These are phyloP conservation scores for Coptodon rendalli DNA, from an alignment of 2,113 vertebrate genomes.

Conservation along the genomic window DNA sequence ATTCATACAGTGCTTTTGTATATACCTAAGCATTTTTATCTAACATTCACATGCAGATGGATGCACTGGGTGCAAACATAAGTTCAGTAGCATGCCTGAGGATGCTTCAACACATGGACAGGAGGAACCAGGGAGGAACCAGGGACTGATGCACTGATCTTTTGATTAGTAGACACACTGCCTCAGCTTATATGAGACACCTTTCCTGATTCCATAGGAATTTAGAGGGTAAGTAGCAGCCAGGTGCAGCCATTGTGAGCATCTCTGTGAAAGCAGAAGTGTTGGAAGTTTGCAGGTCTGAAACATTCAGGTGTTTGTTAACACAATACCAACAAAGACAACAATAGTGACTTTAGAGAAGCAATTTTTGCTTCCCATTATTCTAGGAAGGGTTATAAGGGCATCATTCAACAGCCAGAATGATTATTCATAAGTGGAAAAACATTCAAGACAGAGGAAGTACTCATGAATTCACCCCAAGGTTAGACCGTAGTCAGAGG, in stretches of 20 bases:
- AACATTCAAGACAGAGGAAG: not conserved
- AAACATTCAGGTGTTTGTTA: not conserved
- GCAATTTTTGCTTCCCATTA: not conserved
- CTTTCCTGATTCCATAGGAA: not conserved
- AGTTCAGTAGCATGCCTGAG: fast-evolving
- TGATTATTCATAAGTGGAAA: not conserved
- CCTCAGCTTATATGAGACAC: not conserved
- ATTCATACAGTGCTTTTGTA: not conserved
- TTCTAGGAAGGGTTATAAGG: not conserved
- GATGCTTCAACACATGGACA: not conserved
- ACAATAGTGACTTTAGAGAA: not conserved
- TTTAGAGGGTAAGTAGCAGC: not conserved
- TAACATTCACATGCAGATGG: not conserved
- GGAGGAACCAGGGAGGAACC: not conserved
- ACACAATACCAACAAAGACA: not conserved
- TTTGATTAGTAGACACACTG: not conserved
- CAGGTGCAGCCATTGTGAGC: not conserved
- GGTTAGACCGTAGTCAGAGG: fast-evolving
- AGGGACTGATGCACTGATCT: not conserved
- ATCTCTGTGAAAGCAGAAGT: not conserved
- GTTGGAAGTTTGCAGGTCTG: not conserved
- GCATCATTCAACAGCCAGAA: not conserved
- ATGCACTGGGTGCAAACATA: not conserved
- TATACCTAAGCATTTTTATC: not conserved
- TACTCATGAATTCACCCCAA: not conserved